Evolutionary conservation across 2,888 invertebrate species (phyloP).

Genomic region (Hipparchia sbordonii): DNA sequence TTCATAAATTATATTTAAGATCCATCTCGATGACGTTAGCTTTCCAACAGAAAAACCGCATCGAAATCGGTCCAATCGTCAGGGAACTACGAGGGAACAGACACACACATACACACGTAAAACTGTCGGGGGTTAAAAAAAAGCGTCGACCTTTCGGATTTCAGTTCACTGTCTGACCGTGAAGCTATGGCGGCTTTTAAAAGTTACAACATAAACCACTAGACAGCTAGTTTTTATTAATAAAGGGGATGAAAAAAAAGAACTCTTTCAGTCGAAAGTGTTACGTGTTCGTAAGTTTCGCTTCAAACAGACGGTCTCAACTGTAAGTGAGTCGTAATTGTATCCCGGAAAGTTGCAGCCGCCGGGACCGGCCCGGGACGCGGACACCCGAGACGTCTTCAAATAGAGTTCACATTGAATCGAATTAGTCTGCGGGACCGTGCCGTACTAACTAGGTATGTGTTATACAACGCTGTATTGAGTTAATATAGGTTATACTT

Average conservation of each 20-base stretch:
- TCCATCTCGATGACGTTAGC: no score
- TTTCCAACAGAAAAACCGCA: no score
- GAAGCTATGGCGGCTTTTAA: no score
- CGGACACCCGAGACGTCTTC: constrained; percentile 21
- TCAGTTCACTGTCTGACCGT: no score
- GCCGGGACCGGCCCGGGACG: constrained; percentile 12
- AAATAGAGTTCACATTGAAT: constrained; percentile 26
- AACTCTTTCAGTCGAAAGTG: background rate
- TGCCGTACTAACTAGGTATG: background rate
- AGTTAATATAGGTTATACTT: background rate
- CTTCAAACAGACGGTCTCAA: constrained; percentile 15
- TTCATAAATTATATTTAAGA: no score
- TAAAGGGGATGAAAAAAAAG: background rate
- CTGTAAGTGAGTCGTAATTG: constrained; percentile 24
- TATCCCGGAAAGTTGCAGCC: constrained; percentile 22
- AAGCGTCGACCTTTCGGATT: no score
- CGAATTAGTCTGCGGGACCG: constrained; percentile 32
- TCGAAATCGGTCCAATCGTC: no score
- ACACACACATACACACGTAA: no score
- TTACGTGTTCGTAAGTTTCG: constrained; percentile 16
- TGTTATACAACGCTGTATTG: background rate
- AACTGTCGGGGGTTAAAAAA: no score
- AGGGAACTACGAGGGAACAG: no score
- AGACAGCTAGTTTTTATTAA: no score
- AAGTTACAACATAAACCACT: no score